A percentile compares a stretch with the other conserved stretches of the same genome.
Evolutionary conservation across 2,113 vertebrate species (phyloP).

Genomic region (Pipa parva): DNA sequence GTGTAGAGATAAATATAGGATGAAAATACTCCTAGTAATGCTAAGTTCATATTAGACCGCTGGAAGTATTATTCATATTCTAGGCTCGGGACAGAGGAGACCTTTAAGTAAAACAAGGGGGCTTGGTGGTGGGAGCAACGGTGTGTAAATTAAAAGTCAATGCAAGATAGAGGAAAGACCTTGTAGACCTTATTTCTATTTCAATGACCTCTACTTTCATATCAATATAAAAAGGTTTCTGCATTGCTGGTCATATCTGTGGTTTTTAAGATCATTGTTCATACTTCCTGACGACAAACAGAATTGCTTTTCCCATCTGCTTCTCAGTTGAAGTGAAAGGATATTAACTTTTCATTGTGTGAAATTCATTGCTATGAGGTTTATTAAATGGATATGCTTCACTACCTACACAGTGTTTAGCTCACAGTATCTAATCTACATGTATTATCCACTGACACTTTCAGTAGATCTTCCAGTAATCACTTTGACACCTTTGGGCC

Average conservation of each 20-base stretch:
- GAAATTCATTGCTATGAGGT: slow-evolving; percentile 60
- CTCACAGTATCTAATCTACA: slow-evolving; percentile 59
- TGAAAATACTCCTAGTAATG: too few relatives aligned
- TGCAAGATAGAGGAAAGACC: too few relatives aligned
- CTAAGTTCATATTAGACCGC: too few relatives aligned
- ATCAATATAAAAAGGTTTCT: slow-evolving; percentile 5
- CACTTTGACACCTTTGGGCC: slow-evolving; percentile 45
- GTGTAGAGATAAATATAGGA: too few relatives aligned
- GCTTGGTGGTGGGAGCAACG: too few relatives aligned
- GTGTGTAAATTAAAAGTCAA: too few relatives aligned
- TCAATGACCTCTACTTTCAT: too few relatives aligned
- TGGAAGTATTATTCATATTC: too few relatives aligned
- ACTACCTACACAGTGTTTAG: slow-evolving; percentile 54
- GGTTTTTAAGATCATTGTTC: slow-evolving; percentile 55
- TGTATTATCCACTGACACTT: slow-evolving; percentile 60
- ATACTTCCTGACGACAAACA: slow-evolving; percentile 55
- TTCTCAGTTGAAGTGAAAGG: slow-evolving; percentile 54
- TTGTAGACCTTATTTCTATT: too few relatives aligned
- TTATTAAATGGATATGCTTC: slow-evolving; percentile 62
- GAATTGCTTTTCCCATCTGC: slow-evolving; percentile 56
- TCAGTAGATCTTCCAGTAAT: slow-evolving; percentile 46
- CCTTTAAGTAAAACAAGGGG: too few relatives aligned
- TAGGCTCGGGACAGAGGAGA: too few relatives aligned
- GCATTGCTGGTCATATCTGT: slow-evolving; percentile 48
- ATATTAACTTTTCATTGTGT: slow-evolving; percentile 55